Conservation (phyloP, 2,888 invertebrate genomes). For the Hypercompe scribonia region DNA sequence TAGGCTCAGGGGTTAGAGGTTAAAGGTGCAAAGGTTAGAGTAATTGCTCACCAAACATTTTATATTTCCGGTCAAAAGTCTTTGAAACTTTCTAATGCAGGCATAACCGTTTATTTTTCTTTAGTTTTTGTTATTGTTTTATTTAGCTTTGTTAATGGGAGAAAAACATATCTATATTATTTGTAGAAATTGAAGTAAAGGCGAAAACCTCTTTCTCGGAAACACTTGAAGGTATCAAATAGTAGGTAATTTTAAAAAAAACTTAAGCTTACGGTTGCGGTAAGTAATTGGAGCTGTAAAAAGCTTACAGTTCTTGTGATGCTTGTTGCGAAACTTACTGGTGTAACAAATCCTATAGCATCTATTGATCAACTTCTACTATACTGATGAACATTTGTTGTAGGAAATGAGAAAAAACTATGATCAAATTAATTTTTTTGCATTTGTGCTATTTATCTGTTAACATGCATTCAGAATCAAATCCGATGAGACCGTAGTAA, state of each 20-base stretch:
- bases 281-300: no score
- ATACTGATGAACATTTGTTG: no score
- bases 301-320: neutral
- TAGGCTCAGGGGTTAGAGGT: conserved; percentile 1
- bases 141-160: neutral
- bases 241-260: neutral
- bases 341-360: no score
- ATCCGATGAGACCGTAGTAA: no score
- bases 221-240: neutral
- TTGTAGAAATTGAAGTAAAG: neutral
- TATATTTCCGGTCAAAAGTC: conserved; percentile 38
- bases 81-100: neutral
- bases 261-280: neutral
- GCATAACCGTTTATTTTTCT: neutral
- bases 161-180: neutral
- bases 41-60: conserved; percentile 17
- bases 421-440: neutral
- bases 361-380: no score
- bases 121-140: neutral
- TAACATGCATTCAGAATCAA: no score
- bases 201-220: neutral
- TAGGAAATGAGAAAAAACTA: neutral
- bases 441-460: neutral
- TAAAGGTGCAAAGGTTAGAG: conserved; percentile 5
- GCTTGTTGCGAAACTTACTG: neutral